Evolutionary conservation across 1,140 invertebrate genomes (phyloP), one percentile per base, ranked within the genome.

Genomic region (Maniola jurtina): DNA sequence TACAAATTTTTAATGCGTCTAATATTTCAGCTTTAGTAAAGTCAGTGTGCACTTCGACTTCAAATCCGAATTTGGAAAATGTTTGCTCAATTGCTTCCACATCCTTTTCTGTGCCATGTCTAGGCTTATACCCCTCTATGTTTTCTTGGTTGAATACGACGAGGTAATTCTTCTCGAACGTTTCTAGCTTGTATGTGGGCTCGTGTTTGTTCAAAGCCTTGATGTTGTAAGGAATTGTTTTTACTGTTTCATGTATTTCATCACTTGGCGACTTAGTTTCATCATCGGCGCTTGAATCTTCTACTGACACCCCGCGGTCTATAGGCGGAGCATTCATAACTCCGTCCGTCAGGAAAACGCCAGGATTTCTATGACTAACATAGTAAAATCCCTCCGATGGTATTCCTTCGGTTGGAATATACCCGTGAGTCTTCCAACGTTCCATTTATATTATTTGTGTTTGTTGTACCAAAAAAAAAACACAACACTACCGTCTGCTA

Each of bases 71-170:
- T 56, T 70, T 75, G 6, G 66, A 47, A 57, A 89, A 86, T 0
- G 85, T 89, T 0, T 35, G 65, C 34, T 52, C 73, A 25, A 89
- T 65, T 10, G 72, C 64, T 6, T 77, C 66, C 0, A 81, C 83
- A 36, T 89, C 87, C 63, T 83, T 75, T 11, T 80, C 72, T 9
- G 84, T 84, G 5, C 85, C 85, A n/a, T 72, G n/a, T 62, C 85
- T 79, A 1, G 75, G 75, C 14, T 74, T 63, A 52, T 77, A 78
- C 6, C 82, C 83, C 6, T 73, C 66, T 10, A 89, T 70, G 11
- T 81, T 76, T 42, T 76, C 71, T 52, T 88, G 86, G 68, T 89
- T 88, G 50, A 89, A 87, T 42, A 88, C 86, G 10, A 88, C 72
- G 16, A 89, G 56, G 35, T 66, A 78, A 55, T 88, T 83, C 61